Evolutionary conservation across 2,797 vertebrate species (phyloP), one percentile per base, ranked within the genome.

Genomic region (Sebastes oblongus): DNA sequence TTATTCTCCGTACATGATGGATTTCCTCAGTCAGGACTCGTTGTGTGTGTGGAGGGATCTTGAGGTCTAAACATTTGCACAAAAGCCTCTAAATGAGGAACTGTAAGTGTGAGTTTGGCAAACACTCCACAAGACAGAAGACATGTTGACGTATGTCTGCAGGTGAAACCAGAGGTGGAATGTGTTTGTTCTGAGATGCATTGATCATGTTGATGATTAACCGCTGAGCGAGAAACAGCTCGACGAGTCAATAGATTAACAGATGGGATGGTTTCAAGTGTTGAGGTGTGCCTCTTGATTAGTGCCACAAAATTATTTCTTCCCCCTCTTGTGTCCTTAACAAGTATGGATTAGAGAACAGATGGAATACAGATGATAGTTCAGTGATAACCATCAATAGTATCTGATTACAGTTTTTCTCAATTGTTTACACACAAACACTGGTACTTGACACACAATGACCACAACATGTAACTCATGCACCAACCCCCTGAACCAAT

Each of bases 131-230:
- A 24, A 58, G 24, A 74, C 9, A 2, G 16, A 70, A 25, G 25
- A 69, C 64, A 22, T 36, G 72, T 72, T 36, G 61, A 39, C 25
- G 1, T 24, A 0, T 32, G 69, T 75, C 12, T 32, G 50, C 3
- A 22, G 42, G 50, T 73, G 2, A 72, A 81, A 69, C 16, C 25
- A 59, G 77, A 72, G 58, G 30, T 50, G 81, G 61, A 75, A 72
- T 76, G 76, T 73, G 56, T 81, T 85, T 80, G 75, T 56, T 85
- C 58, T 36, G 0, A 25, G 66, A 61, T 7, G n/a, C 59, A 76
- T 75, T 80, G 77, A 90, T 89, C 73, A 1, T 18, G 72, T 64
- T 80, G 66, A 86, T 88, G 75, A 89, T 90, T 85, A 87, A 92
- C 86, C 24, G 9, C 65, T 0, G 3, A 73, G 61, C 71, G 61